Conservation (phyloP, 2,113 vertebrate genomes). For the Macquaria australasica region DNA sequence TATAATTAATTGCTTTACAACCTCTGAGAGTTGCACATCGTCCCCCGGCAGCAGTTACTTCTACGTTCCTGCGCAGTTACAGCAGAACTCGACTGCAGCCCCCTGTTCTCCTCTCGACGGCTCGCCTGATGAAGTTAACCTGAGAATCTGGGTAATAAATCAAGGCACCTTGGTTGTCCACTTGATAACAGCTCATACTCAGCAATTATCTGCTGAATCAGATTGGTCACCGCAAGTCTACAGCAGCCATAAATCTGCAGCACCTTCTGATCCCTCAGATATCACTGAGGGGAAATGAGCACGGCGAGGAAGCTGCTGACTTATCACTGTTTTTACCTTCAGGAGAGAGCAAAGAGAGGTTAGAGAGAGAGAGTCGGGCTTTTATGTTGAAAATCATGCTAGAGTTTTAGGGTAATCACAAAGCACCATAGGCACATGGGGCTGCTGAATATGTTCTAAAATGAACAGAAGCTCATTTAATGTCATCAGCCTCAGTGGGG, state of each 20-base stretch:
- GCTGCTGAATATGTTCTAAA: neutral
- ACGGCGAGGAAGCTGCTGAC: slow-evolving; percentile 48
- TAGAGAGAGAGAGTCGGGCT: neutral
- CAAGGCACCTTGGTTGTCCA: slow-evolving; percentile 60
- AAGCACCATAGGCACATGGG: rapidly evolving
- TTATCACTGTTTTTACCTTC: neutral
- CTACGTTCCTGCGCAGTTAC: slow-evolving; percentile 6
- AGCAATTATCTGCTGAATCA: slow-evolving; percentile 75
- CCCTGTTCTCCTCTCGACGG: slow-evolving; percentile 32
- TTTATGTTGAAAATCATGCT: neutral
- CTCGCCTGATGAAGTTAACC: slow-evolving; percentile 66
- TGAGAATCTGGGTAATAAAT: slow-evolving; percentile 67
- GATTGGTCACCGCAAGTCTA: slow-evolving; percentile 57
- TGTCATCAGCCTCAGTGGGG: neutral
- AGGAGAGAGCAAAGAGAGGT: neutral
- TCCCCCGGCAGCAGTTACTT: slow-evolving; percentile 1
- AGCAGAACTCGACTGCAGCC: neutral
- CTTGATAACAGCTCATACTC: slow-evolving; percentile 67
- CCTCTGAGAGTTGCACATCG: slow-evolving; percentile 11
- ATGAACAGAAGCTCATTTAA: neutral
- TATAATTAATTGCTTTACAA: slow-evolving; percentile 33
- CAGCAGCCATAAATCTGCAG: slow-evolving; percentile 71
- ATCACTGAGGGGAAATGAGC: slow-evolving; percentile 37
- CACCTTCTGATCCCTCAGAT: slow-evolving; percentile 57
- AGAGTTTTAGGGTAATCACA: neutral